Base-by-base conservation (phyloP, 2,797 vertebrate species). In the Fistularia tabacaria region DNA sequence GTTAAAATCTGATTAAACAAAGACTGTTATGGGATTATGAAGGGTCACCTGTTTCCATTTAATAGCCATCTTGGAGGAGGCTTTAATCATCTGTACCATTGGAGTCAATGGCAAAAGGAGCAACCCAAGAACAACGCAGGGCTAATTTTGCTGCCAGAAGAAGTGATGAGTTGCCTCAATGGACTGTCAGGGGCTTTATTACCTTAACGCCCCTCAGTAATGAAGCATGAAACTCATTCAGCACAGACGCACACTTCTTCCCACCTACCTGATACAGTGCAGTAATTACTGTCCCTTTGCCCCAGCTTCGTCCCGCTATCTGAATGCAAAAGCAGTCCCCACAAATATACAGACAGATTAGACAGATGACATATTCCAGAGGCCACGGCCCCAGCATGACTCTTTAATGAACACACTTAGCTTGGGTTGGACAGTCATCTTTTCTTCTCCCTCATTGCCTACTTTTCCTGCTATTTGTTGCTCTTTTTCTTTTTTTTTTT, bases 201-300 rank as follows among this genome's bases (percentile, higher is more conserved):
- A 78, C 79, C 71, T 73, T 47, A 66, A 71, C 65, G 52, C 64
- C 59, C 66, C 44, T 55, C 64, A 59, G 77, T 82, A 83, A 85
- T 81, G 79, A 82, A 81, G 73, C 80, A 76, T 74, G 61, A 76
- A 81, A 69, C 69, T 61, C 75, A 66, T 73, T 74, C 67, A 59
- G 49, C 58, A 43, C 50, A 15, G 59, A 46, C 44, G 47, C 42
- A 38, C 3, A 48, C 38, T 46, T 37, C 8, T 14, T 47, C 70
- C 66, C 65, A 63, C 54, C 52, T 50, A 52, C 49, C 54, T 62
- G 58, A 69, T 54, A 49, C 63, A 64, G 61, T 62, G 54, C 62
- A 62, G 66, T 81, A 81, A 85, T 83, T 79, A 74, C 65, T 56
- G 69, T 58, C 62, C 71, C 49, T 60, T 25, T 71, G 56, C 51